These are phyloP conservation scores for Pogona vitticeps DNA, from an alignment of 2,113 vertebrate species.

Conservation along the genomic window DNA sequence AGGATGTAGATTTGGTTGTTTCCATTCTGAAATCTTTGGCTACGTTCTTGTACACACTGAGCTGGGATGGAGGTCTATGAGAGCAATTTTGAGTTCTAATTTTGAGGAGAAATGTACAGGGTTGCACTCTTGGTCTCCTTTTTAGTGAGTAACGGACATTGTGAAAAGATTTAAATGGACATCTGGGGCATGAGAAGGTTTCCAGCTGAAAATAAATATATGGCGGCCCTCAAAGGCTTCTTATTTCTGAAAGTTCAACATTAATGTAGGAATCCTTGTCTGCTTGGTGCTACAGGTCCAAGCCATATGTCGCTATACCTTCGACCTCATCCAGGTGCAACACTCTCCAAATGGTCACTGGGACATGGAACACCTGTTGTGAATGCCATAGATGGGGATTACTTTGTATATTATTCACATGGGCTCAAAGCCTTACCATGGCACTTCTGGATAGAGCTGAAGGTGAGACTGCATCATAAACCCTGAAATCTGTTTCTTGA, in stretches of 20 bases:
- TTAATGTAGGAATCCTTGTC: accelerated
- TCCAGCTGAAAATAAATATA: neutral
- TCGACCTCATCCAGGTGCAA: constrained; percentile 77
- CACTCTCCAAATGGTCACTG: constrained; percentile 88
- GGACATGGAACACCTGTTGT: constrained; percentile 84
- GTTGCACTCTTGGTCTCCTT: neutral
- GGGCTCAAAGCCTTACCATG: constrained; percentile 86
- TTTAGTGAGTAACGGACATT: neutral
- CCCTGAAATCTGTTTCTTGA: neutral
- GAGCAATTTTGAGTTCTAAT: no score
- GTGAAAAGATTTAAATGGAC: accelerated
- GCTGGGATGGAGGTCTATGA: no score
- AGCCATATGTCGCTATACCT: constrained; percentile 94
- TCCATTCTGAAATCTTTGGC: neutral
- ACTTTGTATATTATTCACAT: constrained; percentile 94
- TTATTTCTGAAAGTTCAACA: neutral
- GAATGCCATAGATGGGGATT: constrained; percentile 83
- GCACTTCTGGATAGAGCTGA: constrained; percentile 94
- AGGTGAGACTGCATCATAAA: constrained; percentile 72
- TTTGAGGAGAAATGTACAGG: neutral
- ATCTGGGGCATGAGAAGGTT: neutral
- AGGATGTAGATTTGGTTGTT: neutral
- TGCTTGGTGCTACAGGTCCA: constrained; percentile 78
- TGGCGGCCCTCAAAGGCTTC: neutral
- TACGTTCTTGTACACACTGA: neutral